These are phyloP conservation scores for Thysanoteuthis rhombus DNA, from an alignment of 2,888 invertebrate species.

Conservation along the genomic window DNA sequence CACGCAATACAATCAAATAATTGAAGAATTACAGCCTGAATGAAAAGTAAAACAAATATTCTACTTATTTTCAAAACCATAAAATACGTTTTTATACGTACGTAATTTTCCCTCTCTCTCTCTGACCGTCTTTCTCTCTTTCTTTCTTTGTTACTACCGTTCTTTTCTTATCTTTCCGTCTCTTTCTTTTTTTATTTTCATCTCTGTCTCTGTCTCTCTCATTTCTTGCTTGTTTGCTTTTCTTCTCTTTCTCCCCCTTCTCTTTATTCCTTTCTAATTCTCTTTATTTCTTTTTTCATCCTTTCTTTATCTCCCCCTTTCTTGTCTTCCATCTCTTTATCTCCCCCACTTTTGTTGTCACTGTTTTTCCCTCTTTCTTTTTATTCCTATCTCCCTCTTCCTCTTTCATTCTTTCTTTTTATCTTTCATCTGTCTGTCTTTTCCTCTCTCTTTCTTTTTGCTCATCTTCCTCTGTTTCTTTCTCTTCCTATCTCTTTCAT, in stretches of 20 bases:
- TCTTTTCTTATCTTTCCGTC: neutral
- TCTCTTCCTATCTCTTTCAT: neutral
- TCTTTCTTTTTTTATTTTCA: too few species aligned
- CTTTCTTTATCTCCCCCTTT: neutral
- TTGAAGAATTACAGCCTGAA: too few species aligned
- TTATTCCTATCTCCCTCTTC: neutral
- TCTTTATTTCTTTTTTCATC: too few species aligned
- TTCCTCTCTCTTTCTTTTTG: neutral
- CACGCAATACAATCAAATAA: too few species aligned
- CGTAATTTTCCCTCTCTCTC: too few species aligned
- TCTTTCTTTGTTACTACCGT: neutral
- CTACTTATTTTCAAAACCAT: too few species aligned
- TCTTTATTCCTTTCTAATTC: too few species aligned
- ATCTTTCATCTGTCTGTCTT: neutral
- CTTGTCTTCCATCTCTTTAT: neutral
- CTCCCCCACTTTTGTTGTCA: neutral
- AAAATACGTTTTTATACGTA: too few species aligned
- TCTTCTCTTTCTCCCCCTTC: too few species aligned
- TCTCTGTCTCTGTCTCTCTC: too few species aligned
- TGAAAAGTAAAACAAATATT: too few species aligned
- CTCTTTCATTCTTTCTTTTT: neutral
- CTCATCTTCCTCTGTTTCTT: neutral
- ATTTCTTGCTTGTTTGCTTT: too few species aligned
- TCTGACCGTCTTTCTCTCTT: neutral
- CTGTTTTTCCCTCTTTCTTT: neutral